Evolutionary conservation across 2,797 vertebrate genomes (phyloP), one percentile per base, ranked within the genome.

Genomic region (Notoglanidium macrostoma): DNA sequence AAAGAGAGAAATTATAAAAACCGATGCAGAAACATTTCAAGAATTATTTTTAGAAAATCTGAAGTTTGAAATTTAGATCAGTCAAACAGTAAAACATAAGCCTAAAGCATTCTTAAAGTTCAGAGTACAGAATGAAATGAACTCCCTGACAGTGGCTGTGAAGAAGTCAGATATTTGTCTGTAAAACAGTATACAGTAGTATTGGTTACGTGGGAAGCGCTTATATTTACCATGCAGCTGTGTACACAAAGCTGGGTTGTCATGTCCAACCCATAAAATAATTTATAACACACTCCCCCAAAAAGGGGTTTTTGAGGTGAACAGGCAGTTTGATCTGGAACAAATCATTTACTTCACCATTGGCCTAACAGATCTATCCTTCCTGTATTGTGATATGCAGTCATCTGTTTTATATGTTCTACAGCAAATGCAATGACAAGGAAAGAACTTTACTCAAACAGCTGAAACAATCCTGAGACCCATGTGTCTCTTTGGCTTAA

Each of bases 191-290:
- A 89, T 90, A 86, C 77, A 57, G 89, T 59, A 35, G 35, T 87
- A 83, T 32, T 65, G 55, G 79, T 76, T 40, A n/a, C 1, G 46
- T 85, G 17, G 81, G 10, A 59, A 91, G 85, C 89, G 91, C 87
- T 87, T 85, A 88, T 92, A 92, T 90, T 92, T 90, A 91, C 89
- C 86, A 89, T 91, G 82, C 68, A 90, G 85, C 90, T 90, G 90
- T 92, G 90, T 90, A 55, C 85, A 87, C 86, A 91, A 91, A 94
- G 92, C 92, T 55, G 85, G 92, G 92, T 93, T 92, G 89, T 89
- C 92, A 90, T 92, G 92, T 92, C 89, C 92, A 94, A 92, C 15
- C 61, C 79, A 3, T 2, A 9, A 59, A 67, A 67, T 83, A 83
- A 54, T 68, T 68, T 32, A 54, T 19, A 23, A 68, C 63, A 40